Percentiles rank a stretch among this genome's conserved stretches.
Conservation (phyloP, 2,113 vertebrate genomes). For the Ovis canadensis region DNA sequence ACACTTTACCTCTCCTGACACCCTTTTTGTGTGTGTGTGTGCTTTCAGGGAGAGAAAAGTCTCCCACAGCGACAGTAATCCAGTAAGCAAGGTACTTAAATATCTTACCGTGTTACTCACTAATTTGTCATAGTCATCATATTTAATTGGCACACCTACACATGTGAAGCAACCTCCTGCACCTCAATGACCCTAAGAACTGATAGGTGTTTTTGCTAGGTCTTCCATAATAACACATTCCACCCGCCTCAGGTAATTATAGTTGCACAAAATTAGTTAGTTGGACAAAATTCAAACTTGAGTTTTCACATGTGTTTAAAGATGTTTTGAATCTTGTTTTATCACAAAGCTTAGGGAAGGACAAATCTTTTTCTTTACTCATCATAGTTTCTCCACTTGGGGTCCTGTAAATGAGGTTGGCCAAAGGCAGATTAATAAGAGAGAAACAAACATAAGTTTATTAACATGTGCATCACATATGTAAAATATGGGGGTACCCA, state of each 20-base stretch:
- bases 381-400: not conserved
- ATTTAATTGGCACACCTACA: slow-evolving; percentile 75
- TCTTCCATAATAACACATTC: not conserved
- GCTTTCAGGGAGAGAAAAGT: slow-evolving; percentile 47
- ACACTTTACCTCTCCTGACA: slow-evolving; percentile 57
- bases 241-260: not conserved
- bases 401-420: not conserved
- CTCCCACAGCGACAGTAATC: slow-evolving; percentile 51
- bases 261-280: not conserved
- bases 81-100: slow-evolving; percentile 56
- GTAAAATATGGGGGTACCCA: not conserved
- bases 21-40: slow-evolving; percentile 1
- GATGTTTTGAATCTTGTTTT: not conserved
- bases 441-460: not conserved
- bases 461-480: not conserved
- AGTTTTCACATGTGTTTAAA: not conserved
- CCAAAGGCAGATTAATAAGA: not conserved
- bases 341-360: not conserved
- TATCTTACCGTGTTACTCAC: slow-evolving; percentile 63
- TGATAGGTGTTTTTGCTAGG: not conserved
- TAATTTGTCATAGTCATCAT: slow-evolving; percentile 68
- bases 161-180: slow-evolving; percentile 17
- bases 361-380: not conserved
- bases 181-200: not conserved
- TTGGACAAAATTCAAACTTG: not conserved